Percentiles rank a stretch among this genome's conserved stretches.
Evolutionary conservation across 2,797 vertebrate genomes (phyloP).

Genomic region (Microhierax caerulescens): DNA sequence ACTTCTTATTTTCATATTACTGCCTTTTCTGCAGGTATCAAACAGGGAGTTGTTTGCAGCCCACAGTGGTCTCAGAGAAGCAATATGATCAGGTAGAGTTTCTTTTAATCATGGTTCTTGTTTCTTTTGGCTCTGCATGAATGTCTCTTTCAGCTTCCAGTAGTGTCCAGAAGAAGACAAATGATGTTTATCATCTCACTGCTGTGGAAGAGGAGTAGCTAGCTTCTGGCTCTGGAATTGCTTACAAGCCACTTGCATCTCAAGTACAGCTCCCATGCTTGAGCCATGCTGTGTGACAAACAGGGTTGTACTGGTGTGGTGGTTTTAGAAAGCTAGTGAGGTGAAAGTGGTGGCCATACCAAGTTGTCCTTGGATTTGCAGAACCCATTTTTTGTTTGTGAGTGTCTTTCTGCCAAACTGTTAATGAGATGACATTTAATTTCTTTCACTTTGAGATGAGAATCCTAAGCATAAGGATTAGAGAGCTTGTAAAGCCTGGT

Average conservation of each 20-base stretch:
- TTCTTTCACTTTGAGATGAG: background rate
- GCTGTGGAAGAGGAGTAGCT: background rate
- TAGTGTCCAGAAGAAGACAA: background rate
- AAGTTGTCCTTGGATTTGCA: background rate
- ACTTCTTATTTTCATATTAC: background rate
- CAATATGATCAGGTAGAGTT: slow-evolving; percentile 58
- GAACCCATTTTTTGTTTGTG: rapidly evolving
- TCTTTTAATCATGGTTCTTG: background rate
- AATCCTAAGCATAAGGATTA: background rate
- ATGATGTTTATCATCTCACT: rapidly evolving
- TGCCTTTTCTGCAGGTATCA: slow-evolving; percentile 63
- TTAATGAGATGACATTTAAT: background rate
- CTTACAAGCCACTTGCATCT: background rate
- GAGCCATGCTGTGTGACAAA: background rate
- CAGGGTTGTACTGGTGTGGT: background rate
- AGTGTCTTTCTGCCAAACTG: background rate
- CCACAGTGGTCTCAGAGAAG: slow-evolving; percentile 8
- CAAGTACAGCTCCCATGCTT: background rate
- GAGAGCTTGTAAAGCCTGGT: background rate
- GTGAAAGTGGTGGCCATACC: background rate
- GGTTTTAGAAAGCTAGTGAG: background rate
- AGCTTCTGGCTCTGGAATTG: background rate
- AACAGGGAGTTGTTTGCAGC: slow-evolving; percentile 37
- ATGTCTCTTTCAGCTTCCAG: background rate
- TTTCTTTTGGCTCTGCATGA: background rate